Evolutionary conservation across 2,113 vertebrate genomes (phyloP).

Genomic region (Agapornis roseicollis): DNA sequence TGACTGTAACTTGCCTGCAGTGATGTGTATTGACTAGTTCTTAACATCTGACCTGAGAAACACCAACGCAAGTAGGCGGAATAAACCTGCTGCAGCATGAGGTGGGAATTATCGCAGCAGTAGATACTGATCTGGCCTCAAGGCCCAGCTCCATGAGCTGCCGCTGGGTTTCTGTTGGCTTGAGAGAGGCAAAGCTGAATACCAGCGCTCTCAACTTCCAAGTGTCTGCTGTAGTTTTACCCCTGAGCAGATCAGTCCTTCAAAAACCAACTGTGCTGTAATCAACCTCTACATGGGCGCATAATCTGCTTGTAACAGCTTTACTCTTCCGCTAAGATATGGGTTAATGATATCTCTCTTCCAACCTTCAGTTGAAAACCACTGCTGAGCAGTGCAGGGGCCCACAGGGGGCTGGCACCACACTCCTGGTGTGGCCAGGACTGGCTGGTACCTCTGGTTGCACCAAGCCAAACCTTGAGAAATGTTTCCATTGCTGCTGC

Average conservation of each 20-base stretch:
- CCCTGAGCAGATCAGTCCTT: not conserved
- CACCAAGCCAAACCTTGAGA: not conserved
- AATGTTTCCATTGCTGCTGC: not conserved
- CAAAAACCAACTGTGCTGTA: not conserved
- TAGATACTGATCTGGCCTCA: not conserved
- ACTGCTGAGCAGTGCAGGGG: rapidly evolving
- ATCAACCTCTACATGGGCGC: not conserved
- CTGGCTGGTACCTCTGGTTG: not conserved
- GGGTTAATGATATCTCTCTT: not conserved
- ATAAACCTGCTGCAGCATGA: conserved; percentile 1
- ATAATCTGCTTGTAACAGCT: not conserved
- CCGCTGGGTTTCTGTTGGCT: not conserved
- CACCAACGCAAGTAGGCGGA: not conserved
- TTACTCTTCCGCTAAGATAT: not conserved
- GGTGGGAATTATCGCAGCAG: not conserved
- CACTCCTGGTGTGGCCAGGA: not conserved
- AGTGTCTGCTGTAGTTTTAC: not conserved
- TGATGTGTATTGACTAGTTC: not conserved
- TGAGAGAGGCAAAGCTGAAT: not conserved
- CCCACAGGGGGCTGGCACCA: not conserved
- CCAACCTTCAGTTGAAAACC: rapidly evolving
- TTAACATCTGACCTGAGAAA: not conserved
- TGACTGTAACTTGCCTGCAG: not conserved
- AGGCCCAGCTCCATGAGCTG: not conserved
- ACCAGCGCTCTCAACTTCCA: not conserved